Base-by-base conservation (phyloP, 1,140 invertebrate species). In the Drosophila oshimai region DNA sequence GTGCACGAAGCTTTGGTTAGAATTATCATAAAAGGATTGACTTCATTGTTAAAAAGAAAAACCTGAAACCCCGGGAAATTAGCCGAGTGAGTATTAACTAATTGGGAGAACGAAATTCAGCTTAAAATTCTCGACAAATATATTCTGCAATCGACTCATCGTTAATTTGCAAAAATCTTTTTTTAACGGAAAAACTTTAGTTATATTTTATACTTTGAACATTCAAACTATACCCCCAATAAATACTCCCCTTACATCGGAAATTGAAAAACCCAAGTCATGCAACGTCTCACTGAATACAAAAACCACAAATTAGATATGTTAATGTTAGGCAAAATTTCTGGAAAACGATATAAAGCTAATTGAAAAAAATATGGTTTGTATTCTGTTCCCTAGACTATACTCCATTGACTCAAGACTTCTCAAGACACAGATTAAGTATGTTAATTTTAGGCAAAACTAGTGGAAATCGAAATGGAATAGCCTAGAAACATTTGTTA, bases 401-500 rank as follows among this genome's bases (percentile, higher is more conserved):
- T 20, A 58, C 24, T 26, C 10, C 6, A 50, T 17, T 41, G 22
- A 6, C n/a, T 28, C n/a, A n/a, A n/a, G n/a, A n/a, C 4, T 10
- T 1, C n/a, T 7, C 24, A 44, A 26, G 10, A 6, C 13, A 6
- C 9, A 22, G 26, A 51, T 51, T 22, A 7, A 12, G n/a, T 12
- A 28, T 24, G 34, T 22, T 61, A 42, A 55, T 60, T 33, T 36
- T 22, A 12, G 46, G 6, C 49, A 15, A 6, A 22, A 3, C 20
- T 22, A 31, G 36, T 55, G 53, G 36, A 26, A 57, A 61, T 20
- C 24, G 4, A 24, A 49, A 50, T 36, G 24, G 34, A 22, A n/a
- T 24, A 6, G 22, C 33, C 46, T 26, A 36, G 31, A 50, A 15
- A 28, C 4, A 36, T 9, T 24, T 33, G 12, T 41, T 57, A 17